Conservation (phyloP, 2,113 vertebrate genomes). For the Aplodontia rufa region DNA sequence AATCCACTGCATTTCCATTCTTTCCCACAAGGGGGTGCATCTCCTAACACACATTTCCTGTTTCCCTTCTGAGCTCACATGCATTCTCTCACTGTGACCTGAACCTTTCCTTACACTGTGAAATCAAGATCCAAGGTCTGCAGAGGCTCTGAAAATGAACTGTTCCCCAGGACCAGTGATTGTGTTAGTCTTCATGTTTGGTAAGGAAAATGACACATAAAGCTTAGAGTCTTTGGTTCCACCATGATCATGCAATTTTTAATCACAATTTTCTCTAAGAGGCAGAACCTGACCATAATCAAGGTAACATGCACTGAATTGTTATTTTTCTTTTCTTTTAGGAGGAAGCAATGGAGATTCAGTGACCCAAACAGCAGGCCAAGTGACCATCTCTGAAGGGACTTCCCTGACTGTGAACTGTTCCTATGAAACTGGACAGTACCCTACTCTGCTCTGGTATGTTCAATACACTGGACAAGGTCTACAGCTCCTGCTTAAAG, state of each 20-base stretch:
- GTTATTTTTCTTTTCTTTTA: not conserved
- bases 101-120: not conserved
- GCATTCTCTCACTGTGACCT: not conserved
- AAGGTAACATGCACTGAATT: not conserved
- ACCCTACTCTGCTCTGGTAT: not conserved
- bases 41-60: not conserved
- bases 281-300: not conserved
- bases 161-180: not conserved
- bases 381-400: not conserved
- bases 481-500: not conserved
- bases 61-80: not conserved
- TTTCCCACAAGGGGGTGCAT: not conserved
- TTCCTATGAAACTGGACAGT: not conserved
- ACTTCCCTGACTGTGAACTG: constrained; percentile 31
- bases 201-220: not conserved
- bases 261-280: not conserved
- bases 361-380: constrained; percentile 33
- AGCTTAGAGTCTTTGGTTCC: not conserved
- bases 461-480: not conserved
- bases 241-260: not conserved
- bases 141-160: too few relatives aligned
- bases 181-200: constrained; percentile 33
- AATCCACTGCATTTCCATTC: not conserved
- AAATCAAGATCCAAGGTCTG: not conserved
- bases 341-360: constrained; percentile 1